A percentile compares a stretch with the other conserved stretches of the same genome.
These are phyloP conservation scores for Aramus guarauna DNA, from an alignment of 2,113 vertebrate species.

Conservation along the genomic window DNA sequence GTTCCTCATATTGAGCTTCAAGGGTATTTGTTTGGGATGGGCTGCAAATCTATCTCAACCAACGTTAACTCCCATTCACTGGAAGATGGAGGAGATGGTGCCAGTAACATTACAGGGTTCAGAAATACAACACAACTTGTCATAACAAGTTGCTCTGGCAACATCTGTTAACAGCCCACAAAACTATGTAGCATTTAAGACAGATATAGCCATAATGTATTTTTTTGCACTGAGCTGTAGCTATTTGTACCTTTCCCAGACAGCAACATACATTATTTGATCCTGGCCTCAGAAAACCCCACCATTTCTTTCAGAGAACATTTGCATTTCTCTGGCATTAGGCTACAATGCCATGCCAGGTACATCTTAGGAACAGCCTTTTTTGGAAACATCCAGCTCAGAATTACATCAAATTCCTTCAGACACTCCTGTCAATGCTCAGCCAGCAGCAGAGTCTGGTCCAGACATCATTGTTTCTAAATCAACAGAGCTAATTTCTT, in stretches of 20 bases:
- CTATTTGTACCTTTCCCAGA: slow-evolving; percentile 35
- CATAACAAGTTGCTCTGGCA: slow-evolving; percentile 60
- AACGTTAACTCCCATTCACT: slow-evolving; percentile 24
- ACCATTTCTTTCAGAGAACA: not conserved
- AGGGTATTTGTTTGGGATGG: not conserved
- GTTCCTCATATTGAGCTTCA: not conserved
- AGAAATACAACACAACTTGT: slow-evolving; percentile 48
- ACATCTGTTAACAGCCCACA: slow-evolving; percentile 57
- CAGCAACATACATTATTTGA: not conserved
- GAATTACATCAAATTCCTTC: not conserved
- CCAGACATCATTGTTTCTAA: not conserved
- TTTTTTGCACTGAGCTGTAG: slow-evolving; percentile 1
- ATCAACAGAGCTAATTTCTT: not conserved
- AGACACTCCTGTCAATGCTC: not conserved
- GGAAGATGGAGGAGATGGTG: slow-evolving; percentile 10
- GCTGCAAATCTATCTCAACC: not conserved
- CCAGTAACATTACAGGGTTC: slow-evolving; percentile 27
- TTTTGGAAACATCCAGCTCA: not conserved
- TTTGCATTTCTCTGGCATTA: slow-evolving; percentile 3
- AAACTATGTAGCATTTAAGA: slow-evolving; percentile 42
- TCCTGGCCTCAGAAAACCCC: slow-evolving; percentile 34
- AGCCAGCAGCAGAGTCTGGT: not conserved
- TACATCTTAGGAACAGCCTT: not conserved
- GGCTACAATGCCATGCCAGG: not conserved
- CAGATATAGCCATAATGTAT: slow-evolving; percentile 44